A percentile compares a stretch with the other conserved stretches of the same genome.
Evolutionary conservation across 92 coral and sea anemone species (phyloP).

Genomic region (Plumapathes pennacea): DNA sequence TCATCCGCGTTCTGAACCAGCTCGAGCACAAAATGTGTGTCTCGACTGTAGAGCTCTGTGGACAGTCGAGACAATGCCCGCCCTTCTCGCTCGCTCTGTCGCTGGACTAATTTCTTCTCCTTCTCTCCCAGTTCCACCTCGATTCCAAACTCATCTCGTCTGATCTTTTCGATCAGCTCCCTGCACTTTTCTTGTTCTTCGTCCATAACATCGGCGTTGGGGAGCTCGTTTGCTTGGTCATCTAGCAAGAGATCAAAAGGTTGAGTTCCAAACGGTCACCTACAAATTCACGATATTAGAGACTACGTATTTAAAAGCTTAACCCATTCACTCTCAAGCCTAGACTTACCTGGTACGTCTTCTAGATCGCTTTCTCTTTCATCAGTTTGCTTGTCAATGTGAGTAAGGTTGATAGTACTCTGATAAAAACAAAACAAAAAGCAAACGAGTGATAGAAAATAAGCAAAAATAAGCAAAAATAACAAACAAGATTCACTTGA

Average conservation of each 20-base stretch:
- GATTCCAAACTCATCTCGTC: conserved; percentile 91
- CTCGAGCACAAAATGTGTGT: conserved; percentile 93
- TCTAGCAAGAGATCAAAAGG: not conserved
- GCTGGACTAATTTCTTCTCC: conserved; percentile 73
- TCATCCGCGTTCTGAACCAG: conserved; percentile 96
- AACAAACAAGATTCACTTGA: too few relatives aligned
- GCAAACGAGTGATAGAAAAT: too few relatives aligned
- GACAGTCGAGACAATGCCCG: conserved; percentile 84
- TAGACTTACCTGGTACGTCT: too few relatives aligned
- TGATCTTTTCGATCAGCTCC: conserved; percentile 73
- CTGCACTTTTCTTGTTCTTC: conserved; percentile 41
- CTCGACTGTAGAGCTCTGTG: conserved; percentile 82
- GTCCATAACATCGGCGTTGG: not conserved
- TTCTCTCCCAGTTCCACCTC: conserved; percentile 81
- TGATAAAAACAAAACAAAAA: too few relatives aligned
- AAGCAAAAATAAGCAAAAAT: too few relatives aligned
- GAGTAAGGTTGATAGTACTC: too few relatives aligned
- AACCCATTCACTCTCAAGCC: too few relatives aligned
- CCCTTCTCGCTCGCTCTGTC: conserved; percentile 83
- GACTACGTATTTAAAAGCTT: too few relatives aligned
- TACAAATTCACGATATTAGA: too few relatives aligned
- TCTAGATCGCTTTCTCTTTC: too few relatives aligned
- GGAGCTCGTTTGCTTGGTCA: not conserved
- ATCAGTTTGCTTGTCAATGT: too few relatives aligned
- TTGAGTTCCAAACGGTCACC: not conserved